These are phyloP conservation scores for Petrocephalus schoutedeni DNA, from an alignment of 2,797 vertebrate species.

Conservation along the genomic window DNA sequence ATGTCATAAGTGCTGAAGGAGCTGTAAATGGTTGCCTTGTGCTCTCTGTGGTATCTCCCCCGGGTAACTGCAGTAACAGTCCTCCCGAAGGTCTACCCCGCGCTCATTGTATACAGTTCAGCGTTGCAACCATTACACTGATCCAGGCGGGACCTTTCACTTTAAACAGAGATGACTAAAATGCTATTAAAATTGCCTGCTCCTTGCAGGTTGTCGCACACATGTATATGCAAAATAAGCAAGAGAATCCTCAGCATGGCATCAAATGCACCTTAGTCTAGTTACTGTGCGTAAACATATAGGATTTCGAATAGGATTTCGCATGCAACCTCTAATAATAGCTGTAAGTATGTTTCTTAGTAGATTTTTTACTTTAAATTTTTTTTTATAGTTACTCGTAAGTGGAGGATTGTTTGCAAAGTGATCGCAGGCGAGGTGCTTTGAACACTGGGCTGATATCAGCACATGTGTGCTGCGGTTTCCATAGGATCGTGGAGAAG, in stretches of 20 bases:
- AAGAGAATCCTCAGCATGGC: neutral
- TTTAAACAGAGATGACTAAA: neutral
- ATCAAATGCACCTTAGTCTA: neutral
- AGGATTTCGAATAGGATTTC: neutral
- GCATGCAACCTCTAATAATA: neutral
- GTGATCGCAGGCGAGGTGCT: neutral
- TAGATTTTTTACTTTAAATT: neutral
- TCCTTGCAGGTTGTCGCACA: neutral
- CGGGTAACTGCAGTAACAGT: neutral
- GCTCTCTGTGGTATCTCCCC: neutral
- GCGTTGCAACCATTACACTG: neutral
- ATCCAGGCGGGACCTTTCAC: neutral
- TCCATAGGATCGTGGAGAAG: conserved; percentile 77
- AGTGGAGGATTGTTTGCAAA: neutral
- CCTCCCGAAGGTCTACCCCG: neutral
- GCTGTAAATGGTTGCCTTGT: neutral
- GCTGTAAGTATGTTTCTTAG: neutral
- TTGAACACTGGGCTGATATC: neutral
- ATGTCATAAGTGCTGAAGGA: neutral
- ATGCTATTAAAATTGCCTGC: neutral
- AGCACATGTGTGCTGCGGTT: neutral
- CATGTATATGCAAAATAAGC: neutral
- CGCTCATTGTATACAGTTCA: neutral
- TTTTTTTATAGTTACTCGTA: neutral
- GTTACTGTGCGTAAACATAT: neutral